Evolutionary conservation across 2,888 invertebrate genomes (phyloP).

Genomic region (Pedicia rivosa): DNA sequence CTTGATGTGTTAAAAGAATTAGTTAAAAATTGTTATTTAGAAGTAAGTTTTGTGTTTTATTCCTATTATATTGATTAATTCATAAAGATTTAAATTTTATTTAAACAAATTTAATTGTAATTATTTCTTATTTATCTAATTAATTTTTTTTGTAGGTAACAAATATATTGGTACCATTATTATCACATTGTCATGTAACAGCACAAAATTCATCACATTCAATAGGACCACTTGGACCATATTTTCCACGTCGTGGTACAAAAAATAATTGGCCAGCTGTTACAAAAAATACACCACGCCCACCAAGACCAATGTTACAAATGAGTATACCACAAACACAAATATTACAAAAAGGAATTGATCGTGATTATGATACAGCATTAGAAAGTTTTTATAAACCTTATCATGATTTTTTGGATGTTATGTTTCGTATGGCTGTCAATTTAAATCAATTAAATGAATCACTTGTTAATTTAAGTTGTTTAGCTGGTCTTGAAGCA

Average conservation of each 20-base stretch:
- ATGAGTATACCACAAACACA: constrained; percentile 69
- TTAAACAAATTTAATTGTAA: no score
- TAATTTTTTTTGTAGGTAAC: constrained; percentile 25
- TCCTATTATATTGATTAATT: no score
- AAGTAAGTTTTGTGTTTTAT: constrained; percentile 14
- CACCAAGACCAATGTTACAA: constrained; percentile 63
- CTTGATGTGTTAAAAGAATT: constrained; percentile 42
- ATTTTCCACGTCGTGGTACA: constrained; percentile 55
- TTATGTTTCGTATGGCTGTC: constrained; percentile 70
- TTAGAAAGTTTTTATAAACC: constrained; percentile 66
- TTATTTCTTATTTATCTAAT: constrained; percentile 1
- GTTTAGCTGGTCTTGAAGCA: constrained; percentile 81
- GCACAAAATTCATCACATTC: constrained; percentile 56
- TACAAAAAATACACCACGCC: constrained; percentile 48
- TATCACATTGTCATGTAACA: constrained; percentile 69
- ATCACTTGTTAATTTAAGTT: constrained; percentile 69
- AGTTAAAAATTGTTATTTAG: constrained; percentile 27
- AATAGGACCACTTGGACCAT: constrained; percentile 54
- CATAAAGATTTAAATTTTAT: no score
- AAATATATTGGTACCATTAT: constrained; percentile 65
- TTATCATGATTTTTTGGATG: constrained; percentile 80
- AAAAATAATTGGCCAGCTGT: constrained; percentile 35
- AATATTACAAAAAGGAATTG: constrained; percentile 45
- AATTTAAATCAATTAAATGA: constrained; percentile 77
- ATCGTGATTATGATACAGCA: constrained; percentile 60